Evolutionary conservation across 2,888 invertebrate genomes (phyloP).

Genomic region (Abrostola triplasia): DNA sequence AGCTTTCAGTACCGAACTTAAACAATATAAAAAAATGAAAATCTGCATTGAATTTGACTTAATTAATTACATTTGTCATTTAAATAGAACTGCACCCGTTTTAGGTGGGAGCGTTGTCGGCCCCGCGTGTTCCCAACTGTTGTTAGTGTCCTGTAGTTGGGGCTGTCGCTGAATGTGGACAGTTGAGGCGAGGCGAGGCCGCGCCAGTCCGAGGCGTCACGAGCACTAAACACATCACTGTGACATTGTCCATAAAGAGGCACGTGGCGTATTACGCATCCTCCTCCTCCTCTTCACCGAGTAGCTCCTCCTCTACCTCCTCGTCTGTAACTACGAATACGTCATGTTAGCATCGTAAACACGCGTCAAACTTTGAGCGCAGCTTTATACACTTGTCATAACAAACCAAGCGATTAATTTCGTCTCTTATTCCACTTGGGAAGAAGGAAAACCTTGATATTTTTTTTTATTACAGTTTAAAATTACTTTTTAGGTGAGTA

Average conservation of each 20-base stretch:
- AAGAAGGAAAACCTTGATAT: too few species aligned
- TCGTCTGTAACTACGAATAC: conserved; percentile 82
- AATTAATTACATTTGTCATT: conserved; percentile 88
- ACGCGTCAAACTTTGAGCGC: conserved; percentile 13
- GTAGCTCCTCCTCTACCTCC: conserved; percentile 85
- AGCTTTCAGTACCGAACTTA: conserved; percentile 83
- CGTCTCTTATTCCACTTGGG: background rate
- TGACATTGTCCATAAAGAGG: conserved; percentile 87
- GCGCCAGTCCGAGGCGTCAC: conserved; percentile 84
- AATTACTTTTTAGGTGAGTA: too few species aligned
- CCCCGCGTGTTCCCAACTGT: conserved; percentile 86
- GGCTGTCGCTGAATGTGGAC: conserved; percentile 66
- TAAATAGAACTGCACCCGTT: conserved; percentile 87
- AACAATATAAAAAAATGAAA: conserved; percentile 82
- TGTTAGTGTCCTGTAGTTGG: conserved; percentile 63
- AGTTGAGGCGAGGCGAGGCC: conserved; percentile 86
- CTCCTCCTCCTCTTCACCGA: conserved; percentile 86
- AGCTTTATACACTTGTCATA: conserved; percentile 6
- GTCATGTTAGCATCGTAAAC: conserved; percentile 29
- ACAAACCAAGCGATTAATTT: conserved; percentile 8
- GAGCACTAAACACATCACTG: conserved; percentile 88
- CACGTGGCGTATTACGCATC: conserved; percentile 87
- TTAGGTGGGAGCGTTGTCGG: conserved; percentile 84
- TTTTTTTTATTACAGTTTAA: too few species aligned
- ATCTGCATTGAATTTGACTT: conserved; percentile 85